Evolutionary conservation across 1,140 invertebrate species (phyloP).

Genomic region (Heliconius nattereri): DNA sequence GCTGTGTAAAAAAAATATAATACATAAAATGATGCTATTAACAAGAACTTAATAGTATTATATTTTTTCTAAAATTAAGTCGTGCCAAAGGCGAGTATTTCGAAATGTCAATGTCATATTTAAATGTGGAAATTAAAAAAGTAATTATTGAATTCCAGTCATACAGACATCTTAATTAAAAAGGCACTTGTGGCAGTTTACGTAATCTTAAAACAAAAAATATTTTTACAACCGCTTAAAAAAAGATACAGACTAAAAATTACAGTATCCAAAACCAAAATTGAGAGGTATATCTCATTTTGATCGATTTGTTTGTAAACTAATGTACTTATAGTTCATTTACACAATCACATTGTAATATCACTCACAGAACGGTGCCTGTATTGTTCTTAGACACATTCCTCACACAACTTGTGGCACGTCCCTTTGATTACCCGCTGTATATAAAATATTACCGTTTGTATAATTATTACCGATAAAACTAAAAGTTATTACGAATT

Average conservation of each 20-base stretch:
- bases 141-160: constrained; percentile 3
- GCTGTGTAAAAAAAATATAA: constrained; percentile 35
- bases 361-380: constrained; percentile 73
- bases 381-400: constrained; percentile 69
- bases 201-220: constrained; percentile 56
- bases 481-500: neutral
- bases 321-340: constrained; percentile 74
- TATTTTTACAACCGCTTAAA: constrained; percentile 71
- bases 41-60: neutral
- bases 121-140: neutral
- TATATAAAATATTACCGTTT: constrained; percentile 45
- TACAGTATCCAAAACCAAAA: constrained; percentile 54
- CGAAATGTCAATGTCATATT: neutral
- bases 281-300: constrained; percentile 37
- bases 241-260: constrained; percentile 57
- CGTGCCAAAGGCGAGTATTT: constrained; percentile 19
- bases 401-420: constrained; percentile 55
- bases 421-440: constrained; percentile 58
- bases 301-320: constrained; percentile 47
- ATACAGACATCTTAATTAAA: constrained; percentile 47
- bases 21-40: constrained; percentile 17
- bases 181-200: constrained; percentile 80
- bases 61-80: constrained; percentile 6
- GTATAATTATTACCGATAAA: constrained; percentile 29
- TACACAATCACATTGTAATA: constrained; percentile 80